phyloP scores from a whole-genome alignment of 2,888 invertebrate species.

The Hirtodrosophila confusa region DNA sequence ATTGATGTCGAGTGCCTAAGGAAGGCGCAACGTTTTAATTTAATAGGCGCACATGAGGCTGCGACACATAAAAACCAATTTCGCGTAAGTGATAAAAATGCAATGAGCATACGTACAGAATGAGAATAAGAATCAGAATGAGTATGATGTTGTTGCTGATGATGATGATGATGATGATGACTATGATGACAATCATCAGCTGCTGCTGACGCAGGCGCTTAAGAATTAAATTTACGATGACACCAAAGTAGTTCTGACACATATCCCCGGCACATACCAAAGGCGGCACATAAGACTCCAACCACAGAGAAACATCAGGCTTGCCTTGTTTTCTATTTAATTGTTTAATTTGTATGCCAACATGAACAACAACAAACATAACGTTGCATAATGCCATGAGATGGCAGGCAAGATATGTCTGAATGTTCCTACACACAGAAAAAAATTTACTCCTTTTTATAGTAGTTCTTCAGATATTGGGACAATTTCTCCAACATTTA shows the following conservation, averaged over 20 bases:
- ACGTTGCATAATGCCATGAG: conserved; percentile 49
- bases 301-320: conserved; percentile 25
- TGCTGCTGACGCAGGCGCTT: conserved; percentile 58
- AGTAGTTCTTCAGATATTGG: too few species aligned
- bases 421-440: conserved; percentile 10
- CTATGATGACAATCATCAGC: conserved; percentile 46
- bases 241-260: conserved; percentile 74
- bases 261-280: conserved; percentile 38
- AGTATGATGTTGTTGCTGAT: conserved; percentile 30
- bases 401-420: background rate
- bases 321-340: conserved; percentile 50
- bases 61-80: conserved; percentile 75
- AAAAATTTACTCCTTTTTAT: too few species aligned
- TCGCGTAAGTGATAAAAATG: conserved; percentile 79
- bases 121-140: conserved; percentile 14
- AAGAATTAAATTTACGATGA: conserved; percentile 74
- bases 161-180: conserved; percentile 35
- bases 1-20: conserved; percentile 56
- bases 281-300: conserved; percentile 36
- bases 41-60: conserved; percentile 73
- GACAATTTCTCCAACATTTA: too few species aligned
- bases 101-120: conserved; percentile 65
- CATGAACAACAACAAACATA: conserved; percentile 18
- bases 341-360: conserved; percentile 69
- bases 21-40: conserved; percentile 67